Conservation (phyloP, 2,797 vertebrate species). For the Phoxinus dragarum region DNA sequence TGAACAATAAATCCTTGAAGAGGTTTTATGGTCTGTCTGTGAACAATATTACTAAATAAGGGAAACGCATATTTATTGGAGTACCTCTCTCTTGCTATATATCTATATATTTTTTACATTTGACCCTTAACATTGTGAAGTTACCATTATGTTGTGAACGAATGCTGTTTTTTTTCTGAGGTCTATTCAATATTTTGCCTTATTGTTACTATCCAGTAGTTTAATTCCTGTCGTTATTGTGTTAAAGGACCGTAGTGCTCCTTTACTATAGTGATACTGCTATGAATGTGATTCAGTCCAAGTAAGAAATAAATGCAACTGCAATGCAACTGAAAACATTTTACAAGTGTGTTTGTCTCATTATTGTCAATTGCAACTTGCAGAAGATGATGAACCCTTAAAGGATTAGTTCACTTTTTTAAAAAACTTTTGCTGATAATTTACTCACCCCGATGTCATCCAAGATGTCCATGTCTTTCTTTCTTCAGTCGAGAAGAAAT, state of each 20-base stretch:
- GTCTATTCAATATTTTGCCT: constrained; percentile 58
- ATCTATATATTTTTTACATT: constrained; percentile 27
- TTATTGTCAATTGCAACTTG: neutral
- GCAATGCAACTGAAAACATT: constrained; percentile 83
- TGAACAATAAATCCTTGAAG: neutral
- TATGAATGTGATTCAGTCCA: constrained; percentile 81
- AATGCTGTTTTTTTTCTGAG: constrained; percentile 54
- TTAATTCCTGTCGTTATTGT: constrained; percentile 65
- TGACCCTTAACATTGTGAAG: constrained; percentile 59
- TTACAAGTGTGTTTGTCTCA: constrained; percentile 10
- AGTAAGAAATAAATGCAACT: constrained; percentile 86
- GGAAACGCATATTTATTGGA: constrained; percentile 24
- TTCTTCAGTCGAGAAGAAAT: no score
- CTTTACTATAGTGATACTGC: constrained; percentile 84
- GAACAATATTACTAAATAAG: constrained; percentile 35
- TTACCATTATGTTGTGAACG: constrained; percentile 61
- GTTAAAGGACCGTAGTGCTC: constrained; percentile 72
- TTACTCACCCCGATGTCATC: no score
- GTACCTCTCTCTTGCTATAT: constrained; percentile 15
- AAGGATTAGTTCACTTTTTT: no score
- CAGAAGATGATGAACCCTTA: neutral
- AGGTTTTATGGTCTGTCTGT: constrained; percentile 8
- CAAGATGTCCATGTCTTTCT: no score
- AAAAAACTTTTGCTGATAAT: no score
- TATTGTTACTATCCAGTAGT: constrained; percentile 69